Conservation (phyloP, 2,113 vertebrate species). For the Riparia riparia region DNA sequence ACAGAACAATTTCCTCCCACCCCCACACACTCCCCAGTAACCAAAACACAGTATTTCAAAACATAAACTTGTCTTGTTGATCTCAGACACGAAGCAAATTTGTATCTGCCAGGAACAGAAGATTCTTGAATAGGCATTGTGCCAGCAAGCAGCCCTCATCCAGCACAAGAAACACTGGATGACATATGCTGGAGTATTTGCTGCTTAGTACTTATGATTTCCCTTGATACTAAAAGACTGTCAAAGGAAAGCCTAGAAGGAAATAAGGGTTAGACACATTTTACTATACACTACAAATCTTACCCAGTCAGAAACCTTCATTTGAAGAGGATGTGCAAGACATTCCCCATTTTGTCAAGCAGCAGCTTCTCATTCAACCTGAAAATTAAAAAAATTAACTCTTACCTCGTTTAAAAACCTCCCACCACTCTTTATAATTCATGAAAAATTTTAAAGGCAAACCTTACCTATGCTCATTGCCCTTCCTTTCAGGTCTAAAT, state of each 20-base stretch:
- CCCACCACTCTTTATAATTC: conserved; percentile 82
- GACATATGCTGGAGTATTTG: neutral
- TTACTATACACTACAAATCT: conserved; percentile 77
- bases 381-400: conserved; percentile 99
- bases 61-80: neutral
- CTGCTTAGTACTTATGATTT: neutral
- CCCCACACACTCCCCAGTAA: neutral
- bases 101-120: neutral
- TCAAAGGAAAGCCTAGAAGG: conserved; percentile 45
- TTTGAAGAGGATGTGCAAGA: conserved; percentile 91
- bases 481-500: conserved; percentile 92
- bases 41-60: neutral
- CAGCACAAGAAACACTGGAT: neutral
- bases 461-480: conserved; percentile 93
- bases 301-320: conserved; percentile 95
- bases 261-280: conserved; percentile 48
- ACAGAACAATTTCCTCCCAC: neutral
- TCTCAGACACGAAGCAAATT: neutral
- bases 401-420: conserved; percentile 88
- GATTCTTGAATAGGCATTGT: neutral
- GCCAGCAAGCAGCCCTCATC: neutral
- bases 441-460: conserved; percentile 87
- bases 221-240: neutral
- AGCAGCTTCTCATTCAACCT: conserved; percentile 93
- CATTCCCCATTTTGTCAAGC: conserved; percentile 87